These are phyloP conservation scores for western clawed frog (Xenopus tropicalis) DNA, from an alignment of 2,113 vertebrate species.

Conservation along the genomic window UCB_Xtro_10.0 CM004446.2:57309501-57310000, in stretches of 20 bases:
- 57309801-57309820: constrained; percentile 28
- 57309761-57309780: constrained; percentile 9
- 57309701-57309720: constrained; percentile 23
- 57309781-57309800: constrained; percentile 41
- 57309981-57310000: constrained; percentile 40
- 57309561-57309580: too few species aligned
- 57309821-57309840: constrained; percentile 15
- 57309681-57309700: constrained; percentile 48
- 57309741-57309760: accelerated
- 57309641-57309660: constrained; percentile 26
- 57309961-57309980: constrained; percentile 40
- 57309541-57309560: too few species aligned
- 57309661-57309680: constrained; percentile 40
- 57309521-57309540: too few species aligned
- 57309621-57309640: constrained; percentile 18
- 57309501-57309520: too few species aligned
- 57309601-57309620: constrained; percentile 39
- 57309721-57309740: constrained; percentile 9
- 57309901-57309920: constrained; percentile 28
- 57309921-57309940: constrained; percentile 43
- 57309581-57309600: not conserved
- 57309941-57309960: constrained; percentile 43
- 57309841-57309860: not conserved
- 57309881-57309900: constrained; percentile 42
- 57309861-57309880: constrained; percentile 37